Evolutionary conservation across 1,140 invertebrate genomes (phyloP), one percentile per base, ranked within the genome.

Genomic region (Pachypsylla venusta): DNA sequence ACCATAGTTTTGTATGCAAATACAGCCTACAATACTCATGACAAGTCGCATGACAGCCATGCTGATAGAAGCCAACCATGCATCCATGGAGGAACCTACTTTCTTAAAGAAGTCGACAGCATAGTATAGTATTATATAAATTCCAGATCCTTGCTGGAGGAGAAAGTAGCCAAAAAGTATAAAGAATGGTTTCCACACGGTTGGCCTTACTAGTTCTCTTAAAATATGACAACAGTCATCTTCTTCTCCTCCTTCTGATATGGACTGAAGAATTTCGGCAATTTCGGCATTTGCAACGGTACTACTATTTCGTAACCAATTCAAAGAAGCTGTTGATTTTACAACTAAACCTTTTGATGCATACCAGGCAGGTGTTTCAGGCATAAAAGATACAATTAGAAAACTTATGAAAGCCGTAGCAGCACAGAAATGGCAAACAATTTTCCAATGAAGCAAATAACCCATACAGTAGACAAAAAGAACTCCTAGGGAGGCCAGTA

Each of bases 61-160:
- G 10, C 84, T 80, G 30, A 91, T 85, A 1, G 85, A 83, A 0
- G 81, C 79, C 0, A 80, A 71, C 63, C 81, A 81, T 39, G 81
- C 80, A 62, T 88, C 78, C 1, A 87, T 71, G 57, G 76, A 75
- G 7, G 81, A 74, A 2, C 81, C 79, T 14, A 82, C 78, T 5
- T 82, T 77, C 60, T 80, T 74, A 64, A 85, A 80, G 64, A 86
- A 78, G 57, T 76, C 78, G 0, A 86, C 81, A 0, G 81, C 80
- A 64, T 87, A 89, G 67, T 85, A 89, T 28, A 89, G 73, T 4
- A 89, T 79, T 1, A 84, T 80, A 70, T 89, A 85, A 16, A 85
- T 83, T 2, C 83, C 83, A 0, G 79, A 81, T 54, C 81, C 73
- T 64, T 84, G 81, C 74, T 85, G 83, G 59, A 84, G 78, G 4